Evolutionary conservation across 2,888 invertebrate species (phyloP).

Genomic region (Thera obeliscata): DNA sequence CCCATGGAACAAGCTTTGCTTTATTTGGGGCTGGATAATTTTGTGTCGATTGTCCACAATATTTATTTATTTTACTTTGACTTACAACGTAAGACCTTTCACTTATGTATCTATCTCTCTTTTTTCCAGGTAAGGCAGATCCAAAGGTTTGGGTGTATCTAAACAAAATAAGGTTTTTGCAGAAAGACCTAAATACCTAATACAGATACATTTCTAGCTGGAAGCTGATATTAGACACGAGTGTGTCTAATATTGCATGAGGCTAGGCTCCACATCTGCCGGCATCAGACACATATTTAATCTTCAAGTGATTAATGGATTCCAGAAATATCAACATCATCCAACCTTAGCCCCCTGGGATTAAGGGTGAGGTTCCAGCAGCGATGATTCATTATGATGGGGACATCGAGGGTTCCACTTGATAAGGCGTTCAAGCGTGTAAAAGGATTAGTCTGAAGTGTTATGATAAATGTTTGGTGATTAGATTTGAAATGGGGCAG

Average conservation of each 20-base stretch:
- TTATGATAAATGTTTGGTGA: slow-evolving; percentile 22
- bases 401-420: slow-evolving; percentile 44
- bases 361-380: slow-evolving; percentile 34
- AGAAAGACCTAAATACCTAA: background rate
- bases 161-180: too few relatives aligned
- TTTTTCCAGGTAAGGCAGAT: too few relatives aligned
- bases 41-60: too few relatives aligned
- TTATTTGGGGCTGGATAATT: too few relatives aligned
- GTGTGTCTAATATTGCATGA: slow-evolving; percentile 9
- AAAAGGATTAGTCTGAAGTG: slow-evolving; percentile 26
- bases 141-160: too few relatives aligned
- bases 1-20: too few relatives aligned
- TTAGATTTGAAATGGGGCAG: slow-evolving; percentile 16
- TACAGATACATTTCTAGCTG: background rate
- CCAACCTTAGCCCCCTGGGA: slow-evolving; percentile 32
- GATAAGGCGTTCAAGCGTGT: slow-evolving; percentile 42
- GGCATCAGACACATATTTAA: slow-evolving; percentile 58
- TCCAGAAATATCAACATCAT: slow-evolving; percentile 39
- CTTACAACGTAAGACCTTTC: too few relatives aligned
- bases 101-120: too few relatives aligned
- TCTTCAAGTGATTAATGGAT: slow-evolving; percentile 59
- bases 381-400: slow-evolving; percentile 35
- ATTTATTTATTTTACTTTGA: too few relatives aligned
- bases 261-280: slow-evolving; percentile 40
- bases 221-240: background rate